Evolutionary conservation across 2,113 vertebrate species (phyloP).

Genomic region (Campylorhamphus procurvoides): DNA sequence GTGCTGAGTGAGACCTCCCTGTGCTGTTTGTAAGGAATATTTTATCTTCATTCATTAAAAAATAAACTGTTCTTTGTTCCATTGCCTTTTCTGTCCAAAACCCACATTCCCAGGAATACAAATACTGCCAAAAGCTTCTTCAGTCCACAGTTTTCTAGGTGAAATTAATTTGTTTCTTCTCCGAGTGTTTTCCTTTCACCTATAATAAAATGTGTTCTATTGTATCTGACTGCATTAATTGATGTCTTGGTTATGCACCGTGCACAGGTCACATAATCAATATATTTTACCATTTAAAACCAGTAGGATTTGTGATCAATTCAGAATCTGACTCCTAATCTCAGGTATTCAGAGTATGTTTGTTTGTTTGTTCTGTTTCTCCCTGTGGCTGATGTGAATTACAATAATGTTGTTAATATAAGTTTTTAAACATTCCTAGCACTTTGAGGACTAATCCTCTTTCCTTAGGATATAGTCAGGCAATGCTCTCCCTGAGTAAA

Average conservation of each 20-base stretch:
- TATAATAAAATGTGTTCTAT: background rate
- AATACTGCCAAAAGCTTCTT: background rate
- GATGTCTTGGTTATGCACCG: background rate
- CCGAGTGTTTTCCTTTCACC: background rate
- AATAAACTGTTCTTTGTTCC: background rate
- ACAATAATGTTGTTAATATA: background rate
- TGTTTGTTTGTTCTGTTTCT: constrained; percentile 10
- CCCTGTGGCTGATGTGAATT: background rate
- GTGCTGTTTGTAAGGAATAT: background rate
- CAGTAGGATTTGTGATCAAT: background rate
- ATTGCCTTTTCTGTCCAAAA: background rate
- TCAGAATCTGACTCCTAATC: background rate
- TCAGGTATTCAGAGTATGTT: background rate
- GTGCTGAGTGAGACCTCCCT: background rate
- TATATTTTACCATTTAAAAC: background rate
- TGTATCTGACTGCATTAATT: constrained; percentile 6
- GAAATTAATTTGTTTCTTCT: background rate
- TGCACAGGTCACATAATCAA: constrained; percentile 28
- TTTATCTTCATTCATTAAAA: background rate
- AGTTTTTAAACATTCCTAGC: background rate
- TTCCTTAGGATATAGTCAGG: background rate
- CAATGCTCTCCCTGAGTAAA: background rate
- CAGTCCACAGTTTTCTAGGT: background rate
- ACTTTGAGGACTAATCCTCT: background rate
- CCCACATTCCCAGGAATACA: background rate